phyloP scores from a whole-genome alignment of 2,888 invertebrate species.

The Lymantria dispar region DNA sequence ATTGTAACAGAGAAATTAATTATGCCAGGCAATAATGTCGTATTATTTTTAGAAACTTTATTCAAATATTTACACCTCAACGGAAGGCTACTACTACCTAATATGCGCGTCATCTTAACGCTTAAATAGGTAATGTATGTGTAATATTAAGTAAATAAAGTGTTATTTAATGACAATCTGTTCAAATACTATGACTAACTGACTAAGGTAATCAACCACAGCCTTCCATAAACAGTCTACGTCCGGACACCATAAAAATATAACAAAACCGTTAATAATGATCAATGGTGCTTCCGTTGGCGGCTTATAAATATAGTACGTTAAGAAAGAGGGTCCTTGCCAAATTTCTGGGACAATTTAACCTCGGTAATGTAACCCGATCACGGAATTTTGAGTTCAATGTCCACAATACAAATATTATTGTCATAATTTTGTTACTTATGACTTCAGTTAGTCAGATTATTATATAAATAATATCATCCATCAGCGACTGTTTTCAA shows the following conservation, averaged over 20 bases:
- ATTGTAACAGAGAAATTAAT: no score
- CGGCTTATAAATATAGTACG: background rate
- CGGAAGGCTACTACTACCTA: no score
- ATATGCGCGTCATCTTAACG: background rate
- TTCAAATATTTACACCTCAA: no score
- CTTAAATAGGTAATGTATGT: background rate
- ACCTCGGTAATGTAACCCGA: no score
- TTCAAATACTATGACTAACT: slow-evolving; percentile 9
- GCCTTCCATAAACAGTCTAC: slow-evolving; percentile 17
- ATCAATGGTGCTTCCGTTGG: slow-evolving; percentile 32
- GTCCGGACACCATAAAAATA: slow-evolving; percentile 23
- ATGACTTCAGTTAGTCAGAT: no score
- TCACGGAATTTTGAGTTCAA: no score
- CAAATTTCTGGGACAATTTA: background rate
- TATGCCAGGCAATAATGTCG: no score
- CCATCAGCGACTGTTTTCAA: no score
- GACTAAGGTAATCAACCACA: slow-evolving; percentile 9
- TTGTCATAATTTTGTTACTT: no score
- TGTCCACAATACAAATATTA: no score
- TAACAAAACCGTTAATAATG: slow-evolving; percentile 35
- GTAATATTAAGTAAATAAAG: background rate
- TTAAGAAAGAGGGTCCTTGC: background rate
- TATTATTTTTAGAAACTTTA: no score
- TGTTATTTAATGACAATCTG: slow-evolving; percentile 1
- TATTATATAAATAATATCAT: no score